Evolutionary conservation across 2,797 vertebrate species (phyloP), one percentile per base, ranked within the genome.

Genomic region (Urocyon cinereoargenteus): DNA sequence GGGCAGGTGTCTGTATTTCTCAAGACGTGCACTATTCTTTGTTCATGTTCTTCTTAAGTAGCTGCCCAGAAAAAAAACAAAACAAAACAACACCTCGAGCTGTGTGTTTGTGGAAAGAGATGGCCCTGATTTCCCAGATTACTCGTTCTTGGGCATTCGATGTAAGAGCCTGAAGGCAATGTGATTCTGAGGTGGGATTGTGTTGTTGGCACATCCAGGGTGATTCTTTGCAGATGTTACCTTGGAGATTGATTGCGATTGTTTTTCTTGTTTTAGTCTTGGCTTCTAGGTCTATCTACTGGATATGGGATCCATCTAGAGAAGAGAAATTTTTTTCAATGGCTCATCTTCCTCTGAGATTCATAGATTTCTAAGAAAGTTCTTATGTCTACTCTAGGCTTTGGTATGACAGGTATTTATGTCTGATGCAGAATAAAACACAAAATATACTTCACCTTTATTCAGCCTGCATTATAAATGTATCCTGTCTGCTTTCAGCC

Each of bases 371-470:
- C 66, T 87, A 95, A 97, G 94, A 97, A 31, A 15, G 55, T 97
- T 70, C 91, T 98, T 97, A 75, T 91, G 89, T 94, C 94, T 97
- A 84, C 49, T 94, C 18, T 97, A 93, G 64, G 86, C 94, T 98
- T 98, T 98, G 96, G 96, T 97, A 96, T 97, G 98, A 98, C 97
- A 98, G 97, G 97, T 98, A 98, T 97, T 98, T 98, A 97, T 96
- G 93, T 98, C 97, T 98, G 98, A 98, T 97, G 98, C 84, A 98
- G 94, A 98, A 92, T 94, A 98, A 98, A 98, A 98, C 97, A 98
- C 72, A 97, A 98, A 98, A 97, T 97, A 98, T 45, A 96, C 86
- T 96, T 98, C 98, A 98, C 97, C 96, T 98, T 98, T 98, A 97
- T 98, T 98, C 98, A 96, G 97, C 95, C 57, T 97, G 81, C 86